phyloP scores from a whole-genome alignment of 2,113 vertebrate genomes.

The Perognathus longimembris region DNA sequence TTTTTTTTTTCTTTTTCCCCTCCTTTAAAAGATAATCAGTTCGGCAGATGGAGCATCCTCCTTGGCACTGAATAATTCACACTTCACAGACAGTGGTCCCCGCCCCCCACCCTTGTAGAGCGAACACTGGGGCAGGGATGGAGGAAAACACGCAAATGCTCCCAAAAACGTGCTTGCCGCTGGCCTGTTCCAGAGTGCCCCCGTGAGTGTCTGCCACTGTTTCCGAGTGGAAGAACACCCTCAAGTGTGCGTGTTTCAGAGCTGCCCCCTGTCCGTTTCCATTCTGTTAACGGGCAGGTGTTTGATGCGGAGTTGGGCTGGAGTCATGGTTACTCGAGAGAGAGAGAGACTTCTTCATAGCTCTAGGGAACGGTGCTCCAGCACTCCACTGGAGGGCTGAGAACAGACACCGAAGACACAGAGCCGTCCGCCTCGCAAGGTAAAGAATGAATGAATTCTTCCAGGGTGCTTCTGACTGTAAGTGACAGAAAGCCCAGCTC shows the following conservation, averaged over 20 bases:
- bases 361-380: neutral
- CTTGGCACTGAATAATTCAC: constrained; percentile 79
- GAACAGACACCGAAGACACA: neutral
- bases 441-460: neutral
- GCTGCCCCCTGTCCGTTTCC: neutral
- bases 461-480: neutral
- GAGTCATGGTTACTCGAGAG: neutral
- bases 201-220: neutral
- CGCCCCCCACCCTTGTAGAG: constrained; percentile 48
- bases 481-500: constrained; percentile 28
- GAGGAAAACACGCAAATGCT: constrained; percentile 45
- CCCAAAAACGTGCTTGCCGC: constrained; percentile 23
- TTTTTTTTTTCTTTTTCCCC: too few species aligned
- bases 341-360: neutral
- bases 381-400: neutral
- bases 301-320: neutral
- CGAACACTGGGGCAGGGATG: constrained; percentile 39
- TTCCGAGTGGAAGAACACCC: neutral
- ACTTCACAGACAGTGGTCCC: constrained; percentile 44
- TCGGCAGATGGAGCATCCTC: constrained; percentile 72
- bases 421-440: neutral
- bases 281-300: neutral
- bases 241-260: neutral
- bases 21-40: constrained; percentile 78
- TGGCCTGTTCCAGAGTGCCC: constrained; percentile 49